phyloP scores from a whole-genome alignment of 2,113 vertebrate species.

The Xenopus laevis region DNA sequence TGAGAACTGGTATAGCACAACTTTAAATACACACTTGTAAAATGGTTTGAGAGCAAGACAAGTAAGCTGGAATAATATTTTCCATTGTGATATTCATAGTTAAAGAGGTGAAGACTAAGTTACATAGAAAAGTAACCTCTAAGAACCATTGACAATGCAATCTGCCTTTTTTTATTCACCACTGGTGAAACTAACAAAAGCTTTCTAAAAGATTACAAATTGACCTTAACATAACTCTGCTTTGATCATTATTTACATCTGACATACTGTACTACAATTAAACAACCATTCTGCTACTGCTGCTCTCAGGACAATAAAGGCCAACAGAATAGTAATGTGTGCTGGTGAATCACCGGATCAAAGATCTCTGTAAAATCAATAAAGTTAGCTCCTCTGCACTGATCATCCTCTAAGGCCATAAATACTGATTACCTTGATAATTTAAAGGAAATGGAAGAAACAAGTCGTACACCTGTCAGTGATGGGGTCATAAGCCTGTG shows the following conservation, averaged over 20 bases:
- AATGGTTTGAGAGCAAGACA: no score
- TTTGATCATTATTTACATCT: constrained; percentile 45
- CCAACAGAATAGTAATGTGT: constrained; percentile 38
- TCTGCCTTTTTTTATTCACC: no score
- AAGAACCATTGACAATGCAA: no score
- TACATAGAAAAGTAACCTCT: no score
- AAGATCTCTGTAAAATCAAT: constrained; percentile 40
- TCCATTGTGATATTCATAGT: no score
- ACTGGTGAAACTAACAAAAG: no score
- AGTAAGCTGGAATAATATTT: no score
- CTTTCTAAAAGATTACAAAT: constrained; percentile 12
- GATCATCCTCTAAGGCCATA: constrained; percentile 34
- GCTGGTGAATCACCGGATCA: constrained; percentile 39
- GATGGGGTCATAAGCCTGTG: constrained; percentile 38
- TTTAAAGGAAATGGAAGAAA: constrained; percentile 35
- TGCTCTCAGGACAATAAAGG: constrained; percentile 42
- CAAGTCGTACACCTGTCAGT: constrained; percentile 32
- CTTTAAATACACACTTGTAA: no score
- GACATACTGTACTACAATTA: constrained; percentile 38
- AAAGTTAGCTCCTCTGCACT: constrained; percentile 39
- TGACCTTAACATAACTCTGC: constrained; percentile 44
- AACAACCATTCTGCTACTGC: constrained; percentile 29
- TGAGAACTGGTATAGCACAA: no score
- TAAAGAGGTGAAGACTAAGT: no score
- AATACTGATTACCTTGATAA: constrained; percentile 36